Percentiles rank a stretch among this genome's conserved stretches.
Evolutionary conservation across 2,888 invertebrate species (phyloP).

Genomic region (Noctua janthina): DNA sequence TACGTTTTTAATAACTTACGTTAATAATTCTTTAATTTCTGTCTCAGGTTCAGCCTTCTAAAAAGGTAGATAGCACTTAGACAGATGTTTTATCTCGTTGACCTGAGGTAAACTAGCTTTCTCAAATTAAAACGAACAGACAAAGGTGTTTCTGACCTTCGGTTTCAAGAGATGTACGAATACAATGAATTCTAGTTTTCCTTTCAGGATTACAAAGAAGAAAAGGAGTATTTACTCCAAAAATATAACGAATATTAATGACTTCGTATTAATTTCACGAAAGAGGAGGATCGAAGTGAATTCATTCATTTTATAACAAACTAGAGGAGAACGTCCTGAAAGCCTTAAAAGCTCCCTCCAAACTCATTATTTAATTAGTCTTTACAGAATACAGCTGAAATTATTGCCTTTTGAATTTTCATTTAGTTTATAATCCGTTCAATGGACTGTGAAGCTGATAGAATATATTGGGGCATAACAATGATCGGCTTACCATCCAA

Average conservation of each 20-base stretch:
- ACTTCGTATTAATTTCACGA: not conserved
- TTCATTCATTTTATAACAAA: conserved; percentile 4
- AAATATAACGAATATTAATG: conserved; percentile 4
- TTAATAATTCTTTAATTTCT: not conserved
- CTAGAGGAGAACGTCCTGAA: conserved; percentile 1
- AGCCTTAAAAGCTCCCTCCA: conserved; percentile 7
- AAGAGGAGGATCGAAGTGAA: not conserved
- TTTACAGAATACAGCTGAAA: conserved; percentile 11
- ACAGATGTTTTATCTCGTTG: not conserved
- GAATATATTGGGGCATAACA: conserved; percentile 7
- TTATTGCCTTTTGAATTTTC: conserved; percentile 2
- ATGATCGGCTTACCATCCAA: not conserved
- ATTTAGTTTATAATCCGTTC: conserved; percentile 11
- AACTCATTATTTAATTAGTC: conserved; percentile 15
- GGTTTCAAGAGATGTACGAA: not conserved
- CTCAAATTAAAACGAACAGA: conserved; percentile 29
- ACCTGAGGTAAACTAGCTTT: not conserved
- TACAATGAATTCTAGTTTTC: not conserved
- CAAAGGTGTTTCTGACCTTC: not conserved
- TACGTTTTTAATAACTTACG: not conserved
- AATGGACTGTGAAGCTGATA: not conserved
- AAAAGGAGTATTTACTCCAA: not conserved
- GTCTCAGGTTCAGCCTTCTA: not conserved
- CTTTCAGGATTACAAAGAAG: conserved; percentile 1
- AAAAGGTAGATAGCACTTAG: not conserved